These are phyloP conservation scores for Lasioglossum calceatum DNA, from an alignment of 2,888 invertebrate genomes.

Conservation along the genomic window DNA sequence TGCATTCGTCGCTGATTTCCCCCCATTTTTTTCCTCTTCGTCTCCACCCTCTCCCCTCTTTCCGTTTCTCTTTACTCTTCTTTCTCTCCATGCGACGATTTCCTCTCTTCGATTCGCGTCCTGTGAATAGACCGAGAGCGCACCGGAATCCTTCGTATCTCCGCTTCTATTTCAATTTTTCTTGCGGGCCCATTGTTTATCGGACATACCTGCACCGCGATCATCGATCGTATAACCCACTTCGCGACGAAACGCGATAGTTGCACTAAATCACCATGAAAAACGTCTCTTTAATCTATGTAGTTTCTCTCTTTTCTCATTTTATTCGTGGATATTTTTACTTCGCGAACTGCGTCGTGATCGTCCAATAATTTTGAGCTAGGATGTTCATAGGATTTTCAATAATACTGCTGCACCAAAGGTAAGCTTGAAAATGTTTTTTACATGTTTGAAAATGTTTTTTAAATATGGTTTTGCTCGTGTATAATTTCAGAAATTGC, in stretches of 20 bases:
- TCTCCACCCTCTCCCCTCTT: neutral
- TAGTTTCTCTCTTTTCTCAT: neutral
- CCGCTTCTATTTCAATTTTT: slow-evolving; percentile 21
- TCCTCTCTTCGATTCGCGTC: slow-evolving; percentile 21
- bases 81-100: neutral
- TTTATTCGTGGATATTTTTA: neutral
- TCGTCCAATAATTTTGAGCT: neutral
- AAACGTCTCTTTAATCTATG: neutral
- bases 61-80: neutral
- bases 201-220: neutral
- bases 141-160: neutral
- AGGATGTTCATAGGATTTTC: too few relatives aligned
- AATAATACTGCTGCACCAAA: too few relatives aligned
- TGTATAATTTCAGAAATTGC: too few relatives aligned
- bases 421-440: too few relatives aligned
- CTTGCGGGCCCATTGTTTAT: slow-evolving; percentile 1
- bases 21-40: neutral
- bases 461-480: too few relatives aligned
- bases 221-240: neutral
- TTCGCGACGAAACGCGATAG: neutral
- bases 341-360: neutral
- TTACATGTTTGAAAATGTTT: too few relatives aligned
- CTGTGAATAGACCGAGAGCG: slow-evolving; percentile 6
- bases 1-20: slow-evolving; percentile 31
- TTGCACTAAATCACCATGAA: neutral